Base-by-base conservation (phyloP, 1,140 invertebrate genomes). In the Coptotermes formosanus region DNA sequence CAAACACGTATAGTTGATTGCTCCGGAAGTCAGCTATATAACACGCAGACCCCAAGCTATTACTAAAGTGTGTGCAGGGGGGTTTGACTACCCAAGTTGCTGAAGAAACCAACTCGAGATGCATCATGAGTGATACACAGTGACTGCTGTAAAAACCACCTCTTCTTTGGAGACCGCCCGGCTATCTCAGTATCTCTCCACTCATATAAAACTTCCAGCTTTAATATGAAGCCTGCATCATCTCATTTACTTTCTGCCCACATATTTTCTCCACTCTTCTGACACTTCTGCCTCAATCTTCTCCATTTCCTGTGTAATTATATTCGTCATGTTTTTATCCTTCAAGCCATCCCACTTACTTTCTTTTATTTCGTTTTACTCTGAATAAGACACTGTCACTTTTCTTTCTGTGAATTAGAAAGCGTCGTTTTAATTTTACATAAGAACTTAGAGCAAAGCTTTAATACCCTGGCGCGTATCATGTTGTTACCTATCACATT, bases 241-340 rank as follows among this genome's bases (percentile, higher is more conserved):
- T 75, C 64, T 75, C 25, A 75, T 75, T 75, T 30, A 75, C 25
- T 75, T 75, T 75, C 64, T 25, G 14, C 30, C 64, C 64, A 75
- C 64, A 75, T 75, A 30, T 6, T 30, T 8, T 75, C 25, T 16
- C 25, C 64, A 55, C 52, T 55, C 19, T 12, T 55, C 52, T 55
- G 19, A 55, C 14, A 55, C 4, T 55, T 55, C 52, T 55, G 52
- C 52, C 52, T 55, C 52, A 55, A 6, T 25, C 64, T 14, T 75
- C 25, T 11, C 64, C n/a, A 75, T 16, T 75, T 75, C 64, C 64
- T 75, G 64, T 75, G 64, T 75, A 75, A 75, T 75, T 75, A 75
- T 75, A 75, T 30, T 75, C 25, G 16, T 23, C 59, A 23, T 64
- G 19, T 16, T 30, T 75, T 30, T 11, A 25, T 75, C n/a, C 64